These are phyloP conservation scores for Acrobeloides nanus DNA, from an alignment of 2,888 invertebrate species.

Conservation along the genomic window DNA sequence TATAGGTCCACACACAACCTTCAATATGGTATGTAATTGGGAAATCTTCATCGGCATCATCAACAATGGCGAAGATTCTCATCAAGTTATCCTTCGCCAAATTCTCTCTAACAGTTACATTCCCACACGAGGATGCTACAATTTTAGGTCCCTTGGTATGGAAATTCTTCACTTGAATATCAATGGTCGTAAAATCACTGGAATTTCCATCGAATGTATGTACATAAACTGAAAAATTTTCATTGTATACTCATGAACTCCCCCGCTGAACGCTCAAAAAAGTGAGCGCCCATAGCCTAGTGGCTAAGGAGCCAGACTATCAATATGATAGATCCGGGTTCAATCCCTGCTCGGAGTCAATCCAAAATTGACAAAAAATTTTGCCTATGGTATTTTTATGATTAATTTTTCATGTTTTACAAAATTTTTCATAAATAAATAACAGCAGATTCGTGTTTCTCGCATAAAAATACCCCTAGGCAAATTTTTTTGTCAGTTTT, in stretches of 20 bases:
- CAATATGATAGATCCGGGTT: conserved; percentile 8
- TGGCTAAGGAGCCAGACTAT: too few relatives aligned
- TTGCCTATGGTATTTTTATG: too few relatives aligned
- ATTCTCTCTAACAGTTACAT: conserved; percentile 37
- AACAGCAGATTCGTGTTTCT: too few relatives aligned
- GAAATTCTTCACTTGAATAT: conserved; percentile 3
- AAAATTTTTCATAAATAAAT: too few relatives aligned
- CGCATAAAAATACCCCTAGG: too few relatives aligned
- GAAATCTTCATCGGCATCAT: conserved; percentile 6
- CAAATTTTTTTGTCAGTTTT: too few relatives aligned
- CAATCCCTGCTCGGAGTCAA: background rate
- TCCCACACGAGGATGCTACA: conserved; percentile 37
- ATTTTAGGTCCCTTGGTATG: conserved; percentile 26
- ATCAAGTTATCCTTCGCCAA: conserved; percentile 21
- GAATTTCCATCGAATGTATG: conserved; percentile 4
- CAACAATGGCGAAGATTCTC: conserved; percentile 28
- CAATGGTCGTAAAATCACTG: conserved; percentile 16
- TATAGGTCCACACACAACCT: conserved; percentile 25
- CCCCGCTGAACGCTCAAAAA: too few relatives aligned
- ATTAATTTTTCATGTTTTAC: too few relatives aligned
- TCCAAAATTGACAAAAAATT: background rate
- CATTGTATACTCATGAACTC: conserved; percentile 5
- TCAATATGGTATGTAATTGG: conserved; percentile 17
- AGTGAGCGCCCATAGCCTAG: too few relatives aligned
- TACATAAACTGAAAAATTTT: conserved; percentile 12